Percentiles rank a stretch among this genome's conserved stretches.
Evolutionary conservation across 2,113 vertebrate species (phyloP).

Genomic region (Lepisosteus oculatus): DNA sequence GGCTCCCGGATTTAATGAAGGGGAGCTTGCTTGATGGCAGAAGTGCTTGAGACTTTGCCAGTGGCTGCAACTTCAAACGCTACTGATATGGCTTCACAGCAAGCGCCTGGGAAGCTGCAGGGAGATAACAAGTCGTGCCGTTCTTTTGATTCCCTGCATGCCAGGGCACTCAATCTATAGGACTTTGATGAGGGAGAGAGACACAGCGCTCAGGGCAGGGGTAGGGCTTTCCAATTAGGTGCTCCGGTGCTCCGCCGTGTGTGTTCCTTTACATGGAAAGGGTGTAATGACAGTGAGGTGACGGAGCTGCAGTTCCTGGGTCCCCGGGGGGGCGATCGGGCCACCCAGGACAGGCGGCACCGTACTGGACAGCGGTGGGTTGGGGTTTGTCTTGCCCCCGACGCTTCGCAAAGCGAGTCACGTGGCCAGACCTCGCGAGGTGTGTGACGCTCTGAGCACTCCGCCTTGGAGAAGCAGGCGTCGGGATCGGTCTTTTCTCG

Average conservation of each 20-base stretch:
- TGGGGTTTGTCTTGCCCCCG: too few species aligned
- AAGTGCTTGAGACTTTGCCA: constrained; percentile 56
- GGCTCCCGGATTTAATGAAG: constrained; percentile 63
- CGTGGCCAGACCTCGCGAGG: too few species aligned
- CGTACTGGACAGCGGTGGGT: too few species aligned
- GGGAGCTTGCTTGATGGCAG: constrained; percentile 51
- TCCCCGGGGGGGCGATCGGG: too few species aligned
- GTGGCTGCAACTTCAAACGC: constrained; percentile 77
- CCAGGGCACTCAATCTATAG: constrained; percentile 56
- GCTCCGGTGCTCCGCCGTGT: constrained; percentile 30
- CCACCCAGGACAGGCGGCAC: too few species aligned
- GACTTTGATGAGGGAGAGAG: constrained; percentile 56
- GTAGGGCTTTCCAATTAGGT: constrained; percentile 42
- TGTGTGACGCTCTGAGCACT: too few species aligned
- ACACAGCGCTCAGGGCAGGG: constrained; percentile 41
- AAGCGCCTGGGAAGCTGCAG: constrained; percentile 62
- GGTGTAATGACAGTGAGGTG: too few species aligned
- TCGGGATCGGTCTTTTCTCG: too few species aligned
- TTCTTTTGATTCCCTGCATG: constrained; percentile 70
- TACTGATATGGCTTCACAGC: constrained; percentile 63
- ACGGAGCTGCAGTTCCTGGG: too few species aligned
- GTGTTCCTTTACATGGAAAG: constrained; percentile 2
- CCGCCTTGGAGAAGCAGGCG: too few species aligned
- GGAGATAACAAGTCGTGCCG: constrained; percentile 73
- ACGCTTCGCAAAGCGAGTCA: too few species aligned